Base-by-base conservation (phyloP, 2,113 vertebrate genomes). In the Puma concolor region DNA sequence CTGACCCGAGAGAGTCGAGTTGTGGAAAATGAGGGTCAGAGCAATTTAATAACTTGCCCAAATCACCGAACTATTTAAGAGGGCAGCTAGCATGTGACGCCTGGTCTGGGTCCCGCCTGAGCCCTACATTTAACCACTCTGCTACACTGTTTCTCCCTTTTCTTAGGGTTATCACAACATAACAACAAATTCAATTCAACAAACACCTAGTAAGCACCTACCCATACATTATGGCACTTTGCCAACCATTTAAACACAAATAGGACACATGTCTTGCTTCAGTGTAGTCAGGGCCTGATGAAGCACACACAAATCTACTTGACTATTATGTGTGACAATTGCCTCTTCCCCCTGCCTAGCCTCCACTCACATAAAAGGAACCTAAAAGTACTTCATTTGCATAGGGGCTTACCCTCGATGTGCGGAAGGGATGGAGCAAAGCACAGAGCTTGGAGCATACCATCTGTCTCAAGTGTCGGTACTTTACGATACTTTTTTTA, bases 251-350 rank as follows among this genome's bases (percentile, higher is more conserved):
- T 72, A 63, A 79, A 74, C n/a, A 25, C 14, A 79, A 80, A 76
- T 27, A 88, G 6, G n/a, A n/a, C 23, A 52, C 21, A 1, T 23
- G 27, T 80, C 88, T 31, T n/a, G 21, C 74, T 63, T 74, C 63
- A 33, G 14, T 3, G 0, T 16, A 16, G 0, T 74, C n/a, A 14
- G 21, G 54, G 44, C 15, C 14, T 6, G 5, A 0, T 27, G 57
- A 91, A 48, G 31, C 11, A 29, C 27, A 84, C 4, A 27, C 2
- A 89, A 84, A 76, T 1, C 13, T 23, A 41, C 41, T 31, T 79
- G 33, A 41, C 3, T 76, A 66, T 23, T 52, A 16, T n/a, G 54
- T 4, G n/a, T 25, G 48, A 54, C n/a, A 17, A 31, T 4, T 64
- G 9, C 10, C 31, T 81, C 50, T 64, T 66, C 27, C 11, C 33